Conservation (phyloP, 92 coral and sea anemone species). For the Anthopleura xanthogrammica region DNA sequence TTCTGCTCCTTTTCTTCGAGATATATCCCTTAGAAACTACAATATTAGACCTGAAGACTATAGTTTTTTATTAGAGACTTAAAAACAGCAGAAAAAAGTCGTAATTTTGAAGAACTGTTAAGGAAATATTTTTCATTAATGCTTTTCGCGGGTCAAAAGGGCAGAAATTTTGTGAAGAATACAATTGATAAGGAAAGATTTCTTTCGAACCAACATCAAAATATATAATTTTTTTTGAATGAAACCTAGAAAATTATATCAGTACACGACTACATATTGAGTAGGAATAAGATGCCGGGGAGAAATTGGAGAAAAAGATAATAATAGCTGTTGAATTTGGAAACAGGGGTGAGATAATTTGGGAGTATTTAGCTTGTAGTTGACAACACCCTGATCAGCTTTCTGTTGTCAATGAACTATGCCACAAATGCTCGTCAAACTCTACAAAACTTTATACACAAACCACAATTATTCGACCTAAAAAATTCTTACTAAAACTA, state of each 20-base stretch:
- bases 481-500: background rate
- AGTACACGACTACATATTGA: background rate
- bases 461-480: background rate
- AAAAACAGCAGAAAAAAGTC: background rate
- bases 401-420: background rate
- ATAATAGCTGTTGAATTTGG: background rate
- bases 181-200: background rate
- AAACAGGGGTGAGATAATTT: background rate
- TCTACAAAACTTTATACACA: background rate
- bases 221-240: background rate
- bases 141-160: background rate
- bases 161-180: background rate
- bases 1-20: background rate
- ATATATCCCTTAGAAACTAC: background rate
- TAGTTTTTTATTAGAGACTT: background rate
- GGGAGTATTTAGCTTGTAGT: background rate
- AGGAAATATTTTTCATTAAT: background rate
- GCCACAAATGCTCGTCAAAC: background rate
- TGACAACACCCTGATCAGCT: conserved; percentile 1
- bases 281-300: background rate
- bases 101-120: background rate
- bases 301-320: background rate
- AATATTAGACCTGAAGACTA: background rate
- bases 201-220: background rate
- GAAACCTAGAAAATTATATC: background rate